These are phyloP conservation scores for Strongylocentrotus purpuratus DNA, from an alignment of 35 echinoderm and acorn worm species.

Conservation along the genomic window DNA sequence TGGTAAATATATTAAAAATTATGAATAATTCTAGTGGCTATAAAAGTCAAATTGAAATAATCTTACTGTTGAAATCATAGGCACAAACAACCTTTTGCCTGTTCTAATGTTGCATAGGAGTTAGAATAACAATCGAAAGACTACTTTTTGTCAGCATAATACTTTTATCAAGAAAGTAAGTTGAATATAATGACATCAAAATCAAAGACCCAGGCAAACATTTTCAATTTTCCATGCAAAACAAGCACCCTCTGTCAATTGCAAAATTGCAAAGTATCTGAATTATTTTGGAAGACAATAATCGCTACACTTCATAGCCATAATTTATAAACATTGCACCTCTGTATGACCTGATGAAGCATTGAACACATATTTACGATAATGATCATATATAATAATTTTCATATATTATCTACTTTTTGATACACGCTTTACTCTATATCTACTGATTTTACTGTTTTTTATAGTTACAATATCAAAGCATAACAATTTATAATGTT, in stretches of 20 bases:
- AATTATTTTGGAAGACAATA: constrained; percentile 13
- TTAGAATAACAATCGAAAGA: background rate
- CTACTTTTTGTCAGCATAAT: background rate
- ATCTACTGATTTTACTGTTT: too few relatives aligned
- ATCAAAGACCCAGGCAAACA: background rate
- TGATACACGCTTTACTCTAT: too few relatives aligned
- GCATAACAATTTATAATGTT: too few relatives aligned
- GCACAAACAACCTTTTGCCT: background rate
- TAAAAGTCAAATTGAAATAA: background rate
- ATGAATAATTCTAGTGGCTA: background rate
- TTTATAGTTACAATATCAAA: too few relatives aligned
- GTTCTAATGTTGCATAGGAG: background rate
- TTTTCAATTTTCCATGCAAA: background rate
- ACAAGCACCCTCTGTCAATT: background rate
- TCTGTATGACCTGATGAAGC: background rate
- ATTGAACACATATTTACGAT: too few relatives aligned
- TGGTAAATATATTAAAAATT: background rate
- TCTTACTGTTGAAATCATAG: background rate
- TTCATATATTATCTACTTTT: too few relatives aligned
- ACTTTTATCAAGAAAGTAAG: background rate
- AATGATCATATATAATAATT: too few relatives aligned
- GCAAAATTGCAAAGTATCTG: background rate
- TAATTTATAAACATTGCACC: background rate
- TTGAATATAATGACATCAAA: background rate
- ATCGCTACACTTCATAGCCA: background rate